phyloP scores from a whole-genome alignment of 2,797 vertebrate species.

The Synanceia verrucosa region DNA sequence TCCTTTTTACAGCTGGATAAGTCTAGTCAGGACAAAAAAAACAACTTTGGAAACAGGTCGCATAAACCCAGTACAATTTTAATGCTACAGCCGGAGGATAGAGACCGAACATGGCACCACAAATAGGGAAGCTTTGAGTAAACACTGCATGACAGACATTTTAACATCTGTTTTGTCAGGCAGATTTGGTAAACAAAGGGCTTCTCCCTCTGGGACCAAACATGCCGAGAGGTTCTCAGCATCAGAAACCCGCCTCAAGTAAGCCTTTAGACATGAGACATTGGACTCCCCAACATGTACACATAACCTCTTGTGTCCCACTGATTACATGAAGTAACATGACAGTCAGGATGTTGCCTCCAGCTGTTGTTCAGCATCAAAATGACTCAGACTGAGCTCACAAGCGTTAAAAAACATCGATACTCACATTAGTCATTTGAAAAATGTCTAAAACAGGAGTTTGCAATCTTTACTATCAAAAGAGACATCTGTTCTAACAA shows the following conservation, averaged over 20 bases:
- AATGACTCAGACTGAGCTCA: not conserved
- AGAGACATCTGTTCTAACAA: no score
- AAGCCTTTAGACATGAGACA: slow-evolving; percentile 49
- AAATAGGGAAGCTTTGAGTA: slow-evolving; percentile 54
- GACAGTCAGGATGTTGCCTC: slow-evolving; percentile 45
- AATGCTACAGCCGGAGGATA: slow-evolving; percentile 31
- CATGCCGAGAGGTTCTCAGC: slow-evolving; percentile 55
- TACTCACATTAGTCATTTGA: slow-evolving; percentile 7
- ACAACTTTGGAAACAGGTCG: slow-evolving; percentile 27
- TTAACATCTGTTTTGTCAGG: slow-evolving; percentile 62
- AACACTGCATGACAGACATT: slow-evolving; percentile 68
- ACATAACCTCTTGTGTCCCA: slow-evolving; percentile 26
- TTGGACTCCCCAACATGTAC: slow-evolving; percentile 33
- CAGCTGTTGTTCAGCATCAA: not conserved
- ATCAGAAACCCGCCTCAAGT: slow-evolving; percentile 13
- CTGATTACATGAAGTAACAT: slow-evolving; percentile 61
- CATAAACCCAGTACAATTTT: slow-evolving; percentile 18
- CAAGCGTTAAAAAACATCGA: not conserved
- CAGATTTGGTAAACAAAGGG: slow-evolving; percentile 69
- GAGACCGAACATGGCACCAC: slow-evolving; percentile 46
- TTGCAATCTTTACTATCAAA: no score
- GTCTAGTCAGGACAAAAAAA: slow-evolving; percentile 41
- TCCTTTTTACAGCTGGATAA: slow-evolving; percentile 34
- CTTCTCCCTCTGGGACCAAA: slow-evolving; percentile 63
- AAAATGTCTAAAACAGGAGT: not conserved